Evolutionary conservation across 2,888 invertebrate species (phyloP).

Genomic region (Spisula solida): DNA sequence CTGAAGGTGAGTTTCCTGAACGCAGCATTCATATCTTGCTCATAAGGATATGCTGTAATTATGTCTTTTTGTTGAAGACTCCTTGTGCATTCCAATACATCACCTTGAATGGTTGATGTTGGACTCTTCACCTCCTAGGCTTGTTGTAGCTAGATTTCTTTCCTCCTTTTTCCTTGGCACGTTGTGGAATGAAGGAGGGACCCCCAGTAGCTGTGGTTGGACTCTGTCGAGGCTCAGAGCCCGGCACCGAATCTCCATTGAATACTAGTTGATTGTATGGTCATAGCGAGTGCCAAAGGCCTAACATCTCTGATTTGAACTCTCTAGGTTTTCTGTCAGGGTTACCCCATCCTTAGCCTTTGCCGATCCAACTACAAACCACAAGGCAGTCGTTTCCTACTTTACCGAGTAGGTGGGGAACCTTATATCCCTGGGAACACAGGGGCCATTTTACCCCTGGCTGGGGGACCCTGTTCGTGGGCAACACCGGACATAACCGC

Average conservation of each 20-base stretch:
- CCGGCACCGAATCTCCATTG: slow-evolving; percentile 27
- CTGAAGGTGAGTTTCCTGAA: slow-evolving; percentile 63
- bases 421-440: too few relatives aligned
- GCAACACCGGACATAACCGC: too few relatives aligned
- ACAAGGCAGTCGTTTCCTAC: neutral
- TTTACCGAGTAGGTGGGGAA: too few relatives aligned
- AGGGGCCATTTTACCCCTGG: too few relatives aligned
- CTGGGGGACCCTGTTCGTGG: neutral
- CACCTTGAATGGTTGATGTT: neutral
- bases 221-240: slow-evolving; percentile 15
- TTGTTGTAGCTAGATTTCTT: slow-evolving; percentile 9
- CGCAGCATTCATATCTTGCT: slow-evolving; percentile 62
- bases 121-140: slow-evolving; percentile 23
- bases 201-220: slow-evolving; percentile 35
- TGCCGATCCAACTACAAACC: neutral
- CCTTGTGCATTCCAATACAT: slow-evolving; percentile 70
- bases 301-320: slow-evolving; percentile 6
- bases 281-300: slow-evolving; percentile 14
- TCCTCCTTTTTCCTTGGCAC: too few relatives aligned
- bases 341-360: slow-evolving; percentile 22
- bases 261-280: neutral
- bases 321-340: slow-evolving; percentile 14
- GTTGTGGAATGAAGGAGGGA: slow-evolving; percentile 9
- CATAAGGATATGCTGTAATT: slow-evolving; percentile 55
- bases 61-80: slow-evolving; percentile 62